Conservation (phyloP, 2,797 vertebrate species). For the Taenioides sp. region DNA sequence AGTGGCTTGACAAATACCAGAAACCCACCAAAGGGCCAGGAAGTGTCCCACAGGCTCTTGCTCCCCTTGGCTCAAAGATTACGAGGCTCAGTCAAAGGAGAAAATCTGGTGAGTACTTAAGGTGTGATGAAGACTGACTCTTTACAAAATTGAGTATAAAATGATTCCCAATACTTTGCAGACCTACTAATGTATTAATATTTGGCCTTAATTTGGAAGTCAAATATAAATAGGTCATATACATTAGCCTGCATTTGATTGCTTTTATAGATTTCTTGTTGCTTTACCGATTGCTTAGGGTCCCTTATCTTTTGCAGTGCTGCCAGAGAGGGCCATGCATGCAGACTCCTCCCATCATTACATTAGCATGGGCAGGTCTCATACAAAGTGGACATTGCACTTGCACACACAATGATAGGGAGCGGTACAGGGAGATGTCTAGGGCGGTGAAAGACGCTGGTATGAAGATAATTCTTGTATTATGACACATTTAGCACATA, state of each 20-base stretch:
- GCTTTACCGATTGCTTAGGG: conserved; percentile 1
- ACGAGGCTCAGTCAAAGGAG: conserved; percentile 54
- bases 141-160: too few relatives aligned
- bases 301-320: conserved; percentile 5
- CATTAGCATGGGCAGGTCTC: conserved; percentile 56
- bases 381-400: conserved; percentile 43
- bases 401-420: conserved; percentile 54
- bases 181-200: too few relatives aligned
- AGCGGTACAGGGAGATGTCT: conserved; percentile 62
- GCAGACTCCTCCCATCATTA: conserved; percentile 46
- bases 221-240: too few relatives aligned
- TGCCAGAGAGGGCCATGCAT: neutral
- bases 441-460: conserved; percentile 63
- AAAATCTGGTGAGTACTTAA: conserved; percentile 65
- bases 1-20: conserved; percentile 80
- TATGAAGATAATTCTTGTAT: conserved; percentile 43
- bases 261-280: conserved; percentile 7
- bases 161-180: too few relatives aligned
- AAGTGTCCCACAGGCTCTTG: conserved; percentile 45
- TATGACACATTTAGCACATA: neutral
- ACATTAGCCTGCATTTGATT: neutral
- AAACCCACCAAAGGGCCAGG: conserved; percentile 42
- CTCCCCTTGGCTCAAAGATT: conserved; percentile 38
- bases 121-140: too few relatives aligned
- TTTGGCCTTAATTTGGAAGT: too few relatives aligned